phyloP scores from a whole-genome alignment of 1,140 invertebrate genomes.

The Hycleus cichorii region DNA sequence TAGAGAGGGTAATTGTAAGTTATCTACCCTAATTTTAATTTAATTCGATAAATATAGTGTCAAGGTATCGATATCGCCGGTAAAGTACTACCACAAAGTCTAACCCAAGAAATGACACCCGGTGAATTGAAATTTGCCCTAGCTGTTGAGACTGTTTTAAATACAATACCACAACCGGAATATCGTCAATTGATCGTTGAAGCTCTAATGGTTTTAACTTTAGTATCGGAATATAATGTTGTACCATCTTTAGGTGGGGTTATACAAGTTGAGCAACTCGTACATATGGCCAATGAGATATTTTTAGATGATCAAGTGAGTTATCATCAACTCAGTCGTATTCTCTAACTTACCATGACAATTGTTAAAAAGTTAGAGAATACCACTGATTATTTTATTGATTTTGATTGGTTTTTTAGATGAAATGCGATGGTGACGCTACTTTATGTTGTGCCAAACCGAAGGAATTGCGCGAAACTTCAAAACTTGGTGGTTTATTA shows the following conservation, averaged over 20 bases:
- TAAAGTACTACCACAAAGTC: constrained; percentile 76
- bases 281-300: constrained; percentile 89
- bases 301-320: constrained; percentile 93
- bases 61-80: constrained; percentile 87
- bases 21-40: constrained; percentile 1
- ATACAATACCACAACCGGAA: constrained; percentile 95
- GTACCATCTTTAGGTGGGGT: constrained; percentile 65
- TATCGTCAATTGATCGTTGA: constrained; percentile 97
- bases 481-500: constrained; percentile 56
- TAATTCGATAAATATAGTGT: constrained; percentile 55
- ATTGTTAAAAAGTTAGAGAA: neutral
- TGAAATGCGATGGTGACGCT: constrained; percentile 78
- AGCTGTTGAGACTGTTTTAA: constrained; percentile 95
- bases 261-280: constrained; percentile 88
- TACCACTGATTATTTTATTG: neutral
- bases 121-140: constrained; percentile 98
- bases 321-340: neutral
- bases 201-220: constrained; percentile 90
- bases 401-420: constrained; percentile 48
- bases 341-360: too few species aligned
- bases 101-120: constrained; percentile 97
- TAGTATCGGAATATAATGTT: constrained; percentile 85
- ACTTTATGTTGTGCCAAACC: constrained; percentile 83
- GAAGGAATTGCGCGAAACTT: constrained; percentile 53
- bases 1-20: constrained; percentile 64